Base-by-base conservation (phyloP, 2,113 vertebrate genomes). In the Dolichallabes microphthalmus region DNA sequence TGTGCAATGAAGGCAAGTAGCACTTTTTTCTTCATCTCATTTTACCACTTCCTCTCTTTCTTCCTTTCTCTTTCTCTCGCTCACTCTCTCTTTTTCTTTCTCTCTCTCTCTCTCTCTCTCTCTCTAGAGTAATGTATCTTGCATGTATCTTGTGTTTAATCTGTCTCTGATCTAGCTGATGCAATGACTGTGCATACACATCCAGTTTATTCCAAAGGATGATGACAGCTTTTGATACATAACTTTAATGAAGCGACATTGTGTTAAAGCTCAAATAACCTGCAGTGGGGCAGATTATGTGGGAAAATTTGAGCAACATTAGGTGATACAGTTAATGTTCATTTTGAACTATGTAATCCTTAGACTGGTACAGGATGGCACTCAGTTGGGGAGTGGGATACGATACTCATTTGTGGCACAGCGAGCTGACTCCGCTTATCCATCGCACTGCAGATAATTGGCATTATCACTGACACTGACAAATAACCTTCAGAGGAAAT, bases 1-100 rank as follows among this genome's bases (percentile, higher is more conserved):
- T 99, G 90, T 99, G 98, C 94, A 98, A 97, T 94, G 97, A 98
- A 97, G 98, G 98, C 96, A 95, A 92, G 94, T 92, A 86, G 39
- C 58, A 73, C 13, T 83, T 81, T 81, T n/a, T 71, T 27, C 55
- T 45, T 73, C 68, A 52, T 88, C 85, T 90, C 69, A 8, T 88
- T 87, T 82, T 89, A 32, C 86, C 81, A 66, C 55, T 53, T 58
- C 45, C 55, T 61, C 30, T 71, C 88, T 75, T 45, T 45, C 55
- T 45, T 68, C 64, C 55, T 88, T 83, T 90, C 69, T 5, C 87
- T 87, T 77, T 89, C 19, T 85, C 80, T 63, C 55, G 50, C 61
- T 35, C 55, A 58, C 30, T 71, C 88, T 17, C 39, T 79, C 45
- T 69, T 7, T 89, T 11, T 85, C 80, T 63, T 52, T 53, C 61